phyloP scores from a whole-genome alignment of 2,888 invertebrate species.

The Drosophila dives region DNA sequence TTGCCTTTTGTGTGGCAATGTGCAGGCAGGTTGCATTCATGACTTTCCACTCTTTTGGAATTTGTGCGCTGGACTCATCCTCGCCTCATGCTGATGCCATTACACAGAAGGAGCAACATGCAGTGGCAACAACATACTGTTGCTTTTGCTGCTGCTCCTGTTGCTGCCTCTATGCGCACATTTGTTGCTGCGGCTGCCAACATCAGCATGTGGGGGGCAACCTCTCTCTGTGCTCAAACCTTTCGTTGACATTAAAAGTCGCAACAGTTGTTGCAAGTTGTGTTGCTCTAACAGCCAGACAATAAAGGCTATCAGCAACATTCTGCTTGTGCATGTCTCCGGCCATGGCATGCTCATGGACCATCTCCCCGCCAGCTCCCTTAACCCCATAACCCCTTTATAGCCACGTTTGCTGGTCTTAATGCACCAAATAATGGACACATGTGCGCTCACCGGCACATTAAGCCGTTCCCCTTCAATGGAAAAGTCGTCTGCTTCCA shows the following conservation, averaged over 20 bases:
- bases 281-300: constrained; percentile 59
- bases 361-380: not conserved
- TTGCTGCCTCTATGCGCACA: constrained; percentile 61
- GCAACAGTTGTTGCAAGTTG: constrained; percentile 62
- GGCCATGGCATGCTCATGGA: constrained; percentile 1
- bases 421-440: constrained; percentile 67
- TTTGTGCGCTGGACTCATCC: constrained; percentile 16
- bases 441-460: constrained; percentile 49
- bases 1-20: constrained; percentile 57
- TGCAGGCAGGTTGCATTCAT: constrained; percentile 74
- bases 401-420: constrained; percentile 40
- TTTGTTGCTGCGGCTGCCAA: constrained; percentile 75
- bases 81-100: constrained; percentile 50
- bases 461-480: constrained; percentile 55
- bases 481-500: constrained; percentile 15
- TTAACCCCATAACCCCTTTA: not conserved
- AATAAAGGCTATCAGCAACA: constrained; percentile 71
- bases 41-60: constrained; percentile 49
- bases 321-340: constrained; percentile 33
- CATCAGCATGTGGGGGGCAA: constrained; percentile 58
- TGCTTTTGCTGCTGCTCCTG: constrained; percentile 16
- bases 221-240: not conserved
- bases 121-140: constrained; percentile 47
- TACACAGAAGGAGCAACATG: constrained; percentile 74
- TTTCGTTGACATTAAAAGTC: constrained; percentile 73